Evolutionary conservation across 30 jellyfish, hydroid and myxozoan genomes (phyloP), one percentile per base, ranked within the genome.

Genomic region (Sanderia malayensis): DNA sequence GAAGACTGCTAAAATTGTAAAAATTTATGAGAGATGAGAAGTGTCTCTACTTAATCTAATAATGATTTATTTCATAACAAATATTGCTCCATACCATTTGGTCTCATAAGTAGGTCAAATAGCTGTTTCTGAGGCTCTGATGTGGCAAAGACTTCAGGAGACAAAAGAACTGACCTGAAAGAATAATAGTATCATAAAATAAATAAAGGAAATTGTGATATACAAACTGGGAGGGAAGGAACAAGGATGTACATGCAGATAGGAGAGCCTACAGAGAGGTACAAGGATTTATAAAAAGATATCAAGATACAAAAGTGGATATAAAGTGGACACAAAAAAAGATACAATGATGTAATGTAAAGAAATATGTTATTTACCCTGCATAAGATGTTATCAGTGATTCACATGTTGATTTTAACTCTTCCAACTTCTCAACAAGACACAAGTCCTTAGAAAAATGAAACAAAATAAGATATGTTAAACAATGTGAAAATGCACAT

Each of bases 61-160:
- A n/a, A n/a, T n/a, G n/a, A n/a, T n/a, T n/a, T n/a, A n/a, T n/a
- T n/a, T n/a, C n/a, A n/a, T n/a, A 37, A 37, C 52, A 37, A 37
- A 37, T 4, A 4, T 37, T 25, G 60, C 18, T 6, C 7, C 82
- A 57, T 67, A 89, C 97, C 89, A 18, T 31, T 26, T 2, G 92
- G 77, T 19, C 61, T 46, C 68, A 76, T 32, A 23, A 82, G 71
- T 69, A 93, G 58, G 28, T 86, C 84, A 71, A 93, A 58, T 26
- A 85, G 85, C 74, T 93, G 99, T 55, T 49, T 62, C 64, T 93
- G 99, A 32, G 99, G 95, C 23, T 80, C 71, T 31, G 58, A 33
- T 10, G 96, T 81, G 10, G 95, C 91, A 67, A 93, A 93, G 0
- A 84, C 84, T 27, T 93, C 99, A 46, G 99, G 99, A 72, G 95